A percentile compares a stretch with the other conserved stretches of the same genome.
Evolutionary conservation across 2,888 invertebrate species (phyloP).

Genomic region (Aphrophora alni): DNA sequence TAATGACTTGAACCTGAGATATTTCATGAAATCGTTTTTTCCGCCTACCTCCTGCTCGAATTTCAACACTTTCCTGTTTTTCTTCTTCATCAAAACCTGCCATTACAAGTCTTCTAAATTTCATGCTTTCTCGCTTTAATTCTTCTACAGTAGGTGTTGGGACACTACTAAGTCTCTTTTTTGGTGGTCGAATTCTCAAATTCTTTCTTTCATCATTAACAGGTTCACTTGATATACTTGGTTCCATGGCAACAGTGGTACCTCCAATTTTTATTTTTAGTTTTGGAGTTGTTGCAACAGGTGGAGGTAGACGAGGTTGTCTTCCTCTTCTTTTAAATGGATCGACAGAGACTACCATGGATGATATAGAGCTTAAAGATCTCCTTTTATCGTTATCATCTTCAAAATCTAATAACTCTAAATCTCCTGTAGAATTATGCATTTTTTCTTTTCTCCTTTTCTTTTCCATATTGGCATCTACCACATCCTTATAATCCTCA

Average conservation of each 20-base stretch:
- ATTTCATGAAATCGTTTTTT: slow-evolving; percentile 55
- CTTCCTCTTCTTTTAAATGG: slow-evolving; percentile 54
- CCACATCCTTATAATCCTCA: slow-evolving; percentile 77
- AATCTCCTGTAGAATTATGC: slow-evolving; percentile 20
- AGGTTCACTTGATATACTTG: slow-evolving; percentile 42
- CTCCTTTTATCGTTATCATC: slow-evolving; percentile 61
- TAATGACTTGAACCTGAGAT: slow-evolving; percentile 62
- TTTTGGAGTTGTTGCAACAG: slow-evolving; percentile 62
- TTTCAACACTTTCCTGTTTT: slow-evolving; percentile 56
- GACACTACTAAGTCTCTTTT: slow-evolving; percentile 69
- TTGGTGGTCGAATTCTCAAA: slow-evolving; percentile 71
- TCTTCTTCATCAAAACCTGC: slow-evolving; percentile 72
- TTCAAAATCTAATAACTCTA: slow-evolving; percentile 56
- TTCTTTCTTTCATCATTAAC: slow-evolving; percentile 57
- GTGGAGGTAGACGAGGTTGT: slow-evolving; percentile 52
- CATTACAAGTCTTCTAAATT: slow-evolving; percentile 83
- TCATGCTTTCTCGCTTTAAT: slow-evolving; percentile 84
- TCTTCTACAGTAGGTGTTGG: slow-evolving; percentile 79
- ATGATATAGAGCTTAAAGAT: slow-evolving; percentile 58
- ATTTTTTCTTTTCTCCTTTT: slow-evolving; percentile 67
- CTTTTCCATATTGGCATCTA: slow-evolving; percentile 71
- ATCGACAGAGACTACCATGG: slow-evolving; percentile 31
- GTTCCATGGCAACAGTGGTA: slow-evolving; percentile 38
- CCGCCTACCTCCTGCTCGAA: slow-evolving; percentile 54
- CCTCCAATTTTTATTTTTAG: slow-evolving; percentile 77